Evolutionary conservation across 2,797 vertebrate species (phyloP), one percentile per base, ranked within the genome.

Genomic region (Siniperca obscura): DNA sequence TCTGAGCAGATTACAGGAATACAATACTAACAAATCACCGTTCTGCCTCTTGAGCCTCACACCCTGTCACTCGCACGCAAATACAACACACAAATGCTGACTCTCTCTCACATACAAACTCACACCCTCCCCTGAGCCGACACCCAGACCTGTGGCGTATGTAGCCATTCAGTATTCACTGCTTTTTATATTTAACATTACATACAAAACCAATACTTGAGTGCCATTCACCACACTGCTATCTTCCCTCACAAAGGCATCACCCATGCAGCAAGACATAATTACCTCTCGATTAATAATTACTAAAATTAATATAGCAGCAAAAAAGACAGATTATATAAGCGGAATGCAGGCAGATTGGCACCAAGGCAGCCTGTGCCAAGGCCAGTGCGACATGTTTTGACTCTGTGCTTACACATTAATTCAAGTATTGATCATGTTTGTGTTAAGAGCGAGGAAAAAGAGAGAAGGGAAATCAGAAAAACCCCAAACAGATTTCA

Each of bases 1-100:
- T 95, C 92, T 87, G 92, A 95, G 91, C 88, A 94, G 94, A 96
- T 95, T 94, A 95, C 90, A 95, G 91, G 90, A 94, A 95, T 93
- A 92, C 94, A 94, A 94, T 94, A 91, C 92, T 90, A 93, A 90
- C 93, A 94, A 94, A 94, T 94, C 93, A 92, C 88, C 67, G 79
- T 77, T 85, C 78, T 82, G 81, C 87, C 84, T 89, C 83, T 91
- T 87, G 81, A 89, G 85, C 77, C 82, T 85, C 84, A 80, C 81
- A 78, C 73, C 62, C 79, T 50, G 76, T 87, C 84, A 74, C 82
- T 64, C 14, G 52, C 70, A 84, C 57, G n/a, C 74, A 89, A 70
- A 87, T 73, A 81, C 71, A 78, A 81, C 77, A 78, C 76, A 74
- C 60, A 74, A 64, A 81, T 21, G 22, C 73, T 56, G 74, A 72